Percentiles rank a stretch among this genome's conserved stretches.
phyloP scores from a whole-genome alignment of 30 jellyfish, hydroid and myxozoan species.

The Chrysaora quinquecirrha region DNA sequence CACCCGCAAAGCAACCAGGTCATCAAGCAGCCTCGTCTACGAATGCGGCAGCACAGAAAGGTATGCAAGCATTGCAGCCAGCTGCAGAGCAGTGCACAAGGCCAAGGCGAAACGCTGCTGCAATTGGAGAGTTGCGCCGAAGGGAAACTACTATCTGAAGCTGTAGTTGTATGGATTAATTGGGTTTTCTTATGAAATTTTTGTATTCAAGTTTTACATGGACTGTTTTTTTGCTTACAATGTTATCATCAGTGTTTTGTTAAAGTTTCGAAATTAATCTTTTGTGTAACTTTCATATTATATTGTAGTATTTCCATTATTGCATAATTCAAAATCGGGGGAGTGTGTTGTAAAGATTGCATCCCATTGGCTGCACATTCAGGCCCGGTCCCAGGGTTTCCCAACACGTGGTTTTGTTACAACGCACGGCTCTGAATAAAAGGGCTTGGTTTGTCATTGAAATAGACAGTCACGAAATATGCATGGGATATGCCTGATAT shows the following conservation, averaged over 20 bases:
- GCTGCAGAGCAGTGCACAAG: neutral
- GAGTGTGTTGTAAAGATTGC: slow-evolving; percentile 33
- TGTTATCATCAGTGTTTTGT: neutral
- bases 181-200: neutral
- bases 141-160: no score
- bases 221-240: neutral
- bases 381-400: no score
- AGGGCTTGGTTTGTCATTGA: no score
- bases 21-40: neutral
- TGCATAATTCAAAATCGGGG: slow-evolving; percentile 14
- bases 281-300: neutral
- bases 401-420: no score
- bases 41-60: neutral
- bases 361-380: no score
- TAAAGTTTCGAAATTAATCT: neutral
- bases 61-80: neutral
- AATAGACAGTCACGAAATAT: no score
- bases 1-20: slow-evolving; percentile 4
- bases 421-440: no score
- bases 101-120: slow-evolving; percentile 51
- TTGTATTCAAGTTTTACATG: neutral
- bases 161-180: no score
- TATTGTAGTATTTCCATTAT: neutral
- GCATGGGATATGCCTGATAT: no score
- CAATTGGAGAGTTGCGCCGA: slow-evolving; percentile 22